A percentile compares a stretch with the other conserved stretches of the same genome.
Conservation (phyloP, 2,888 invertebrate genomes). For the Pseudococcus jackbeardsleyi region DNA sequence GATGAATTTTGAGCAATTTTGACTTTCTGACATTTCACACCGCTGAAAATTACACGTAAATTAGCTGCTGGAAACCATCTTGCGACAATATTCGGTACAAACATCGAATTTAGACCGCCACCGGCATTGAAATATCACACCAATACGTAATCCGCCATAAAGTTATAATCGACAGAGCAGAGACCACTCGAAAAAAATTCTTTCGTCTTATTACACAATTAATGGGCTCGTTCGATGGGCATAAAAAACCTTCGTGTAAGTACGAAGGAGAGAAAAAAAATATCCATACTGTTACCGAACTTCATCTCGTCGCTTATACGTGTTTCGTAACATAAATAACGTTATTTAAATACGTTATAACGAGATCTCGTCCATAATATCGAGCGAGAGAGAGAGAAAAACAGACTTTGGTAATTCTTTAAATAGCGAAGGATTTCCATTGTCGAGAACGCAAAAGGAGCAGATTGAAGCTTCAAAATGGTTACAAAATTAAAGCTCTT, state of each 20-base stretch:
- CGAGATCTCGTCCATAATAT: neutral
- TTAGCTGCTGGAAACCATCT: neutral
- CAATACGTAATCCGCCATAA: neutral
- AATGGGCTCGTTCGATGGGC: slow-evolving; percentile 1
- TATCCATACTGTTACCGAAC: neutral
- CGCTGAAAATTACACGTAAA: too few species aligned
- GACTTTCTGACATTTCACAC: too few species aligned
- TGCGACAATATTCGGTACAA: neutral
- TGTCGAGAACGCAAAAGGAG: neutral
- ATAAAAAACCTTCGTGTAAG: neutral
- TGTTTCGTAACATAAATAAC: slow-evolving; percentile 54
- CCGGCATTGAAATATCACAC: neutral
- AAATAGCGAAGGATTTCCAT: neutral
- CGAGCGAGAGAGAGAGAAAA: neutral
- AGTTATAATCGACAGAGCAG: neutral
- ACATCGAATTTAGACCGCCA: neutral
- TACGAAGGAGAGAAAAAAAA: neutral
- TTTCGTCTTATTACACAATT: neutral
- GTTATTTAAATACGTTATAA: slow-evolving; percentile 41
- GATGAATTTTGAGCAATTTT: too few species aligned
- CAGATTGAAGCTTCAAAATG: neutral
- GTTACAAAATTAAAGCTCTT: neutral
- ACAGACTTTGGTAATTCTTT: neutral
- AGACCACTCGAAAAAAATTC: neutral
- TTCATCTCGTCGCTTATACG: neutral